Base-by-base conservation (phyloP, 2,888 invertebrate genomes). In the Graphium colonna region DNA sequence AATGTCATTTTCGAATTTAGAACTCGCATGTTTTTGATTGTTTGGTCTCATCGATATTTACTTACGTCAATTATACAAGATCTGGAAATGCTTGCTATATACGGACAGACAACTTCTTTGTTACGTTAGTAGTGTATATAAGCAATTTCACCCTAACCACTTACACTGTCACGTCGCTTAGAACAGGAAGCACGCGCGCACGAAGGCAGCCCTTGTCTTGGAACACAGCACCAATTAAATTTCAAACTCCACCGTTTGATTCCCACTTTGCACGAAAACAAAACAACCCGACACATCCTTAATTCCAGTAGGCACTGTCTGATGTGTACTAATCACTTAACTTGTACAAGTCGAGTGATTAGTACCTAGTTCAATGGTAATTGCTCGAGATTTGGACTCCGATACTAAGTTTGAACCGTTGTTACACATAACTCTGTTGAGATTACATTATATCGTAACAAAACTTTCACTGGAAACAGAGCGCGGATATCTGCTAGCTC, bases 141-240 rank as follows among this genome's bases (percentile, higher is more conserved):
- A 31, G 31, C 16, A 39, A 39, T 39, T 44, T 44, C 54, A 40
- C 50, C 51, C 54, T 44, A 41, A 49, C 54, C 51, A 52, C 56
- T 51, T 54, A 57, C 39, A 51, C 53, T 50, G 53, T 57, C 54
- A 51, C 26, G 47, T 58, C 51, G 39, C 43, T 28, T 53, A 33
- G 45, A 17, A 40, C 65, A 63, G 68, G 70, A 71, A 74, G 71
- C 73, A 74, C 72, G 73, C 71, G 67, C 67, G 76, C 82, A 81
- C 80, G 78, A 80, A 77, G 71, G 75, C 71, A 67, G 67, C 66
- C 67, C 67, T 68, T 63, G 71, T 71, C 77, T 81, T 82, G 82
- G 84, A 80, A 82, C 82, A 85, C 82, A 82, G 77, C 71, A 77
- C 88, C 88, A 88, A 88, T 88, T 87, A 88, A 87, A 83, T 77